These are phyloP conservation scores for Vireo altiloquus DNA, from an alignment of 2,113 vertebrate genomes.

Conservation along the genomic window DNA sequence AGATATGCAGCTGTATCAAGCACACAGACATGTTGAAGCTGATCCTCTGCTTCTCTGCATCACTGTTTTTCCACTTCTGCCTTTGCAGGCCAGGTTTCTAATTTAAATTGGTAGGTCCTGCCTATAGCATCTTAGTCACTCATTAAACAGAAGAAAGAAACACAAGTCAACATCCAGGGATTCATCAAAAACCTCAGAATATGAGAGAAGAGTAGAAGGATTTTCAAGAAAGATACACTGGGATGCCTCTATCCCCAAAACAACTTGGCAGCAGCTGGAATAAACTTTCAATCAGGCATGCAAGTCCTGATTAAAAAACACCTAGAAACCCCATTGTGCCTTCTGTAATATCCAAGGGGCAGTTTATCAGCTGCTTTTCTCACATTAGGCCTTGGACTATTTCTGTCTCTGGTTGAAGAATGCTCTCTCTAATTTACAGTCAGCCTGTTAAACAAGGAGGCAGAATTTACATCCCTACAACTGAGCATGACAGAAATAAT, in stretches of 20 bases:
- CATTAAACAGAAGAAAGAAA: not conserved
- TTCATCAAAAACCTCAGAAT: not conserved
- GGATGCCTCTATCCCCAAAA: not conserved
- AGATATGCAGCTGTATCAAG: not conserved
- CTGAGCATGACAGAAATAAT: not conserved
- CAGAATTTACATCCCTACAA: not conserved
- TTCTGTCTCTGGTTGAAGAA: not conserved
- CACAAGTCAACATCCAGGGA: not conserved
- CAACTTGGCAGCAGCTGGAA: not conserved
- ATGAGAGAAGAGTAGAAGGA: not conserved
- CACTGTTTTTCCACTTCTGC: not conserved
- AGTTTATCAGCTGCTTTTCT: not conserved
- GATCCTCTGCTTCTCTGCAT: not conserved
- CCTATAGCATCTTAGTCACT: not conserved
- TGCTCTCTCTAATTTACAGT: not conserved
- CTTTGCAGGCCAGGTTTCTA: not conserved
- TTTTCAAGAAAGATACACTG: not conserved
- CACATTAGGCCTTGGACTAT: not conserved
- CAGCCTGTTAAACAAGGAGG: not conserved
- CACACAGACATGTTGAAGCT: not conserved
- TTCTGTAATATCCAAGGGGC: not conserved
- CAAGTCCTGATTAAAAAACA: not conserved
- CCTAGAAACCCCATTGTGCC: not conserved
- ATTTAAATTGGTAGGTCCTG: not conserved
- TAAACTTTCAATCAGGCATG: not conserved